These are phyloP conservation scores for Mythimna albipuncta DNA, from an alignment of 2,888 invertebrate species.

Conservation along the genomic window DNA sequence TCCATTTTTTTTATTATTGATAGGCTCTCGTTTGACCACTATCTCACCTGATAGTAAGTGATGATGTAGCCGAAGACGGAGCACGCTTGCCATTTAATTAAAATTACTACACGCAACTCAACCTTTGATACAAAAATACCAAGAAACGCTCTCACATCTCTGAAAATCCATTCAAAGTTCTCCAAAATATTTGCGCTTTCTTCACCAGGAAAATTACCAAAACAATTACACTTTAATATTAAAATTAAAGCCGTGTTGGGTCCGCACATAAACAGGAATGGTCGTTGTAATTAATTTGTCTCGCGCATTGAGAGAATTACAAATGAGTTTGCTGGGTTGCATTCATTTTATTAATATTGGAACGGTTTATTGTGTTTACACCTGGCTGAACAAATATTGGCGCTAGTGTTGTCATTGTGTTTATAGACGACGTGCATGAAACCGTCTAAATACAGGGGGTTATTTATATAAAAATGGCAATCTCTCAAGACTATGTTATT, in stretches of 20 bases:
- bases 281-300: conserved; percentile 57
- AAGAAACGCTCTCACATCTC: no score
- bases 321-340: conserved; percentile 50
- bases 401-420: background rate
- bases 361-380: conserved; percentile 27
- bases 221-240: conserved; percentile 28
- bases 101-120: no score
- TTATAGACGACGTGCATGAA: background rate
- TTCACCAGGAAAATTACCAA: background rate
- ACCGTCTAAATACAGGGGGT: no score
- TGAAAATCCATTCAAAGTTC: background rate
- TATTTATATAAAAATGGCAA: no score
- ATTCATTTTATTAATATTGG: conserved; percentile 51
- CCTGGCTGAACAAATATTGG: conserved; percentile 22
- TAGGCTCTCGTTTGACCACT: no score
- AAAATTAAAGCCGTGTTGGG: conserved; percentile 48
- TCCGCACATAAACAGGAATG: conserved; percentile 44
- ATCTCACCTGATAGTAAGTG: no score
- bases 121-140: no score
- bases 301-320: conserved; percentile 56
- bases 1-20: no score
- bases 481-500: no score
- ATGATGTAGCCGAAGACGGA: no score
- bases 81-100: no score
- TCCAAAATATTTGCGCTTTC: background rate